Base-by-base conservation (phyloP, 2,797 vertebrate genomes). In the Allobates femoralis region DNA sequence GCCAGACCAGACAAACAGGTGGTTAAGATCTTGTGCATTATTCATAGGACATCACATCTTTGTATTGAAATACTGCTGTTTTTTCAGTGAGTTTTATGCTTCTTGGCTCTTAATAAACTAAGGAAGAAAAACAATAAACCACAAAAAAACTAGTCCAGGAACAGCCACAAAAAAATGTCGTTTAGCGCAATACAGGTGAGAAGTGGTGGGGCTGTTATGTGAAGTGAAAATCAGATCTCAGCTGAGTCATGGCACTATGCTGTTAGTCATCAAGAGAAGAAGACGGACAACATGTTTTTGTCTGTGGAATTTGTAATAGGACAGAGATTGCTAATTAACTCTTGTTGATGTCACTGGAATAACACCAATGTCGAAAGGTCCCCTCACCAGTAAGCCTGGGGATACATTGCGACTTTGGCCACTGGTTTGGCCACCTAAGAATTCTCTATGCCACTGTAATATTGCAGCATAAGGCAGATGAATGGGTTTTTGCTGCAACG, bases 231-330 rank as follows among this genome's bases (percentile, higher is more conserved):
- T 41, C 53, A 19, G 69, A 58, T 83, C 67, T 73, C 7, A 19
- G 3, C 28, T 76, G 53, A 64, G 66, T 87, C 81, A 84, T 28
- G 8, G 16, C 69, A 79, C 53, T 64, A 53, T 80, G 18, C 46
- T 60, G 41, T 83, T 62, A 71, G 19, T 83, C 81, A 83, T 69
- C 60, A 67, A n/a, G 41, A 66, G 79, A 75, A 51, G 64, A 67
- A 73, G 46, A 71, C 16, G 11, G 84, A 66, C 28, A 19, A 51
- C n/a, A 5, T 30, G 34, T 12, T 34, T 26, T 28, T 79, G 64
- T 73, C 53, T 58, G n/a, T 15, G 41, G 5, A 34, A 66, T 6
- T 14, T 37, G 64, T 10, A 37, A 0, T 8, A 19, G 18, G 0
- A 5, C 19, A 5, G 5, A 66, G n/a, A n/a, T n/a, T 51, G 41